These are phyloP conservation scores for Butorides virescens DNA, from an alignment of 2,113 vertebrate species.

Conservation along the genomic window DNA sequence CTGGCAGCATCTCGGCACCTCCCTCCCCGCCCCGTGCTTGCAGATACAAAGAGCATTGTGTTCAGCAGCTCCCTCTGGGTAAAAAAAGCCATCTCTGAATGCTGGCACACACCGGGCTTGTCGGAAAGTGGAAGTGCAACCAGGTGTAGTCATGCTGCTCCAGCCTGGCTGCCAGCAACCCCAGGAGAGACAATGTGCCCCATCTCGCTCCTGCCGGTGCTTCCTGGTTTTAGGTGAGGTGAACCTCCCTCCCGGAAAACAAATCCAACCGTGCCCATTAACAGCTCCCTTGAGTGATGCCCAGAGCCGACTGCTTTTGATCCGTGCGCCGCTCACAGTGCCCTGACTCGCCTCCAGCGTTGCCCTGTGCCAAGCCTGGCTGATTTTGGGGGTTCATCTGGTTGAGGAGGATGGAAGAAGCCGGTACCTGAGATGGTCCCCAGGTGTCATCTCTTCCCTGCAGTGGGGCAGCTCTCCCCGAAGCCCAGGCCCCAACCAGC, in stretches of 20 bases:
- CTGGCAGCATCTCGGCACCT: conserved; percentile 17
- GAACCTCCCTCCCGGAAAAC: not conserved
- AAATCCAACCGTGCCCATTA: not conserved
- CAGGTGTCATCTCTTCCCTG: not conserved
- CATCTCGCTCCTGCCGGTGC: not conserved
- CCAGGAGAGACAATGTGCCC: not conserved
- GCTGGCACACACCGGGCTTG: not conserved
- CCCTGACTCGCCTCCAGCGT: not conserved
- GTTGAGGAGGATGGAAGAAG: not conserved
- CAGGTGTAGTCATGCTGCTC: conserved; percentile 2
- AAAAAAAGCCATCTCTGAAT: not conserved
- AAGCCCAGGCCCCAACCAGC: not conserved
- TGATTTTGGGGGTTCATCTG: accelerated
- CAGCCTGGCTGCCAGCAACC: not conserved
- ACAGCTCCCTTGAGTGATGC: not conserved
- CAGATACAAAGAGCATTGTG: conserved; percentile 40
- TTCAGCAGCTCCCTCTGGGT: conserved; percentile 20
- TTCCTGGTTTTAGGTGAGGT: not conserved
- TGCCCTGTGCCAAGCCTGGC: not conserved
- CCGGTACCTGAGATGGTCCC: not conserved
- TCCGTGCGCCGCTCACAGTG: accelerated
- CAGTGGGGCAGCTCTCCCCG: not conserved
- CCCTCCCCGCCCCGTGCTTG: not conserved
- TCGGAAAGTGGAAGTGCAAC: conserved; percentile 27
- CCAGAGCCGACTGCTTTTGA: not conserved